Evolutionary conservation across 2,797 vertebrate genomes (phyloP).

Genomic region (Aphelocoma californica): DNA sequence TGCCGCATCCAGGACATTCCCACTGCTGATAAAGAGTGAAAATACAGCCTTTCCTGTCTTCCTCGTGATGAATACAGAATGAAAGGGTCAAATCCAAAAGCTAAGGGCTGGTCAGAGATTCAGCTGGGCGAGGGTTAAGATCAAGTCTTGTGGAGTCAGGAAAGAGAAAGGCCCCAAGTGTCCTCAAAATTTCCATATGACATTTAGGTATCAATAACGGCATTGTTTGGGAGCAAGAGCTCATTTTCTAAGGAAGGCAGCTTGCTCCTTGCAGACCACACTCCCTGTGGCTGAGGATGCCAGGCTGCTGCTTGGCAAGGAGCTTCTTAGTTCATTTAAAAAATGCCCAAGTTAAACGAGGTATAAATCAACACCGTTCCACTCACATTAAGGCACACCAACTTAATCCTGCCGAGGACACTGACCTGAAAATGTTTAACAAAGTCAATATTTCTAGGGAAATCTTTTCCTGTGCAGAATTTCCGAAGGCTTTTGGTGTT

Average conservation of each 20-base stretch:
- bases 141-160: slow-evolving; percentile 60
- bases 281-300: slow-evolving; percentile 30
- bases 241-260: slow-evolving; percentile 58
- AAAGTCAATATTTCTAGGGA: background rate
- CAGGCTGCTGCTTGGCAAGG: slow-evolving; percentile 25
- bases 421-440: slow-evolving; percentile 6
- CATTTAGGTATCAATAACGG: slow-evolving; percentile 75
- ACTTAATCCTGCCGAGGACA: background rate
- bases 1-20: background rate
- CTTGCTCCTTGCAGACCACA: background rate
- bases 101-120: slow-evolving; percentile 45
- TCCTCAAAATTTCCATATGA: slow-evolving; percentile 74
- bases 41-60: background rate
- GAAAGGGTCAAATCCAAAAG: slow-evolving; percentile 44
- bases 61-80: slow-evolving; percentile 15
- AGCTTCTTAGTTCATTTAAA: background rate
- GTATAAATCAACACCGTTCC: background rate
- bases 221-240: slow-evolving; percentile 63
- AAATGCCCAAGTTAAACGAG: background rate
- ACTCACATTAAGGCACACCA: background rate
- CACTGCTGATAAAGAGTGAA: background rate
- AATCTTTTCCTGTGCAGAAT: background rate
- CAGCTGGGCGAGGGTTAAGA: slow-evolving; percentile 67
- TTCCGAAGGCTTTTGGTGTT: background rate
- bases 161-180: slow-evolving; percentile 73